Evolutionary conservation across 92 coral and sea anemone genomes (phyloP).

Genomic region (Zoanthus solanderi): DNA sequence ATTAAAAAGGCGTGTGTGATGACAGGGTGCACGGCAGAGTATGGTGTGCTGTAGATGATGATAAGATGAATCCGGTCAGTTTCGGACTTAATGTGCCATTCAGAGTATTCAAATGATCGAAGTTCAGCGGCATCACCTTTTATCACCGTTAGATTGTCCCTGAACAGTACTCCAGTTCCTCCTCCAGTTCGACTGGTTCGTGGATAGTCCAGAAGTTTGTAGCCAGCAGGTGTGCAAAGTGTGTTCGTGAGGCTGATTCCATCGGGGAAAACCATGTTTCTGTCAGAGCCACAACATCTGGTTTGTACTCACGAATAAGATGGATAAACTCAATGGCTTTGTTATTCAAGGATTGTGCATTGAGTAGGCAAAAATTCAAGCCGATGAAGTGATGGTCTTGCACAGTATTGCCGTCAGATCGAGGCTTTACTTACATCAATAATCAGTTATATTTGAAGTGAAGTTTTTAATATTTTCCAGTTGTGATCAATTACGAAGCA

Average conservation of each 20-base stretch:
- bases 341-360: constrained; percentile 64
- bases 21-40: no score
- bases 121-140: constrained; percentile 52
- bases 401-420: constrained; percentile 28
- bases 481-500: no score
- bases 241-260: constrained; percentile 59
- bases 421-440: neutral
- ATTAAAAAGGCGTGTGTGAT: no score
- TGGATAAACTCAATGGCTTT: constrained; percentile 58
- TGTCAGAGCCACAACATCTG: constrained; percentile 63
- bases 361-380: constrained; percentile 38
- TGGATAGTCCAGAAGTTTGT: constrained; percentile 72
- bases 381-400: constrained; percentile 37
- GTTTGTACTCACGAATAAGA: constrained; percentile 15
- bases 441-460: no score
- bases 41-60: no score
- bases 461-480: no score
- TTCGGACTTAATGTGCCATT: constrained; percentile 31
- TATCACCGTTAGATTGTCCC: constrained; percentile 60
- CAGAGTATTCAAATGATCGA: constrained; percentile 71
- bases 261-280: constrained; percentile 68
- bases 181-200: constrained; percentile 65
- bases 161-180: constrained; percentile 75
- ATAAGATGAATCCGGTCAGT: no score
- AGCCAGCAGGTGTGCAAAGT: constrained; percentile 67